Evolutionary conservation across 2,888 invertebrate species (phyloP).

Genomic region (Mamestra brassicae): DNA sequence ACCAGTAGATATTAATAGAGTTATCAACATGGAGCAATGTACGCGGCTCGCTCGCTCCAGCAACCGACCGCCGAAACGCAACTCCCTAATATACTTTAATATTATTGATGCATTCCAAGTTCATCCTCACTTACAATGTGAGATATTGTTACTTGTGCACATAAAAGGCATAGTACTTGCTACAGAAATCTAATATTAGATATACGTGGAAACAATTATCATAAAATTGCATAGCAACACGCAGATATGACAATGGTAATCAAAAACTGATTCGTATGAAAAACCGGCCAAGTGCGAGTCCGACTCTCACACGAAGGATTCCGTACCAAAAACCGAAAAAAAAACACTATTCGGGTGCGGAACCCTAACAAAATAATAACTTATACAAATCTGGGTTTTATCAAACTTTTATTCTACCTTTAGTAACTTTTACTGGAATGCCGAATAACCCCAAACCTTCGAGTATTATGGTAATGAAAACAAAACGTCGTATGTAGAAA

Average conservation of each 20-base stretch:
- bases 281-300: no score
- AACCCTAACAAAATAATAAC: conserved; percentile 16
- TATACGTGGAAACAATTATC: neutral
- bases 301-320: no score
- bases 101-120: conserved; percentile 34
- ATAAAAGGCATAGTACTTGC: neutral
- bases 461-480: conserved; percentile 52
- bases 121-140: neutral
- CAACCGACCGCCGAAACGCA: conserved; percentile 38
- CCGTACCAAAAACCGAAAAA: no score
- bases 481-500: conserved; percentile 48
- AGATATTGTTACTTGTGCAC: neutral
- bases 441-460: conserved; percentile 14
- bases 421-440: conserved; percentile 21
- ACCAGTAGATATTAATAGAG: conserved; percentile 84
- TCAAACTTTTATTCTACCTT: neutral
- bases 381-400: conserved; percentile 1
- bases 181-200: neutral
- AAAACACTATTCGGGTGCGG: no score
- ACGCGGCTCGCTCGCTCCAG: conserved; percentile 65
- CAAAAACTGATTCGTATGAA: neutral
- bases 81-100: conserved; percentile 1
- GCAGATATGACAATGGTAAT: conserved; percentile 5
- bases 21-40: conserved; percentile 87
- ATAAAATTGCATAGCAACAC: conserved; percentile 31